These are phyloP conservation scores for Phycodurus eques DNA, from an alignment of 2,113 vertebrate species.

Conservation along the genomic window DNA sequence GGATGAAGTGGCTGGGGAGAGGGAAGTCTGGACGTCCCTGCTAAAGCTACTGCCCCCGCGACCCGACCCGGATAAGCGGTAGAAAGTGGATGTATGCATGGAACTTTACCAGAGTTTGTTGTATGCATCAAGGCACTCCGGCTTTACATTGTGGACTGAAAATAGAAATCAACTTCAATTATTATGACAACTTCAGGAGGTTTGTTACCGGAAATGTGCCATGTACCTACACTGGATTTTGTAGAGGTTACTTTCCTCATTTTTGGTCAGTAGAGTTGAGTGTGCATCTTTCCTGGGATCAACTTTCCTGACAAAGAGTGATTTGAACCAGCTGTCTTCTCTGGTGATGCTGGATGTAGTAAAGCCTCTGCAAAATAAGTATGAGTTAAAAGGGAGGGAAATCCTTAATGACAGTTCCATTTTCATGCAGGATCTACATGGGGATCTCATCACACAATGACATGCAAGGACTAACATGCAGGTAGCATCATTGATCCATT, in stretches of 20 bases:
- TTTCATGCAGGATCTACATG: background rate
- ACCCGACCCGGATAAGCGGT: no score
- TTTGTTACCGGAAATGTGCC: background rate
- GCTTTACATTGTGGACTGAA: slow-evolving; percentile 98
- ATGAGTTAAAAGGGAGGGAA: background rate
- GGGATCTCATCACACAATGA: background rate
- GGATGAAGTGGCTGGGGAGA: no score
- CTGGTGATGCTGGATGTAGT: slow-evolving; percentile 56
- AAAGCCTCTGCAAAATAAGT: slow-evolving; percentile 53
- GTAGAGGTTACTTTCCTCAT: slow-evolving; percentile 91
- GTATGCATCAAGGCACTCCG: slow-evolving; percentile 93
- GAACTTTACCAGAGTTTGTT: slow-evolving; percentile 92
- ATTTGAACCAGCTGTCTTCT: slow-evolving; percentile 92
- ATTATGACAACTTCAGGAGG: background rate
- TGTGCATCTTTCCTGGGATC: slow-evolving; percentile 95
- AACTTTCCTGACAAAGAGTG: slow-evolving; percentile 90
- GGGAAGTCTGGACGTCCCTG: no score
- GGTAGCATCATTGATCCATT: background rate
- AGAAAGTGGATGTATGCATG: no score
- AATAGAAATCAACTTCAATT: slow-evolving; percentile 43
- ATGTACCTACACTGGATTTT: slow-evolving; percentile 90
- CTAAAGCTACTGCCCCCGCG: no score
- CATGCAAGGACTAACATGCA: background rate
- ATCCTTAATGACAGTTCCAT: background rate
- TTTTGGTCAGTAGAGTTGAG: slow-evolving; percentile 90